Percentiles rank a stretch among this genome's conserved stretches.
phyloP scores from a whole-genome alignment of 2,113 vertebrate species.

The Ellobius talpinus region DNA sequence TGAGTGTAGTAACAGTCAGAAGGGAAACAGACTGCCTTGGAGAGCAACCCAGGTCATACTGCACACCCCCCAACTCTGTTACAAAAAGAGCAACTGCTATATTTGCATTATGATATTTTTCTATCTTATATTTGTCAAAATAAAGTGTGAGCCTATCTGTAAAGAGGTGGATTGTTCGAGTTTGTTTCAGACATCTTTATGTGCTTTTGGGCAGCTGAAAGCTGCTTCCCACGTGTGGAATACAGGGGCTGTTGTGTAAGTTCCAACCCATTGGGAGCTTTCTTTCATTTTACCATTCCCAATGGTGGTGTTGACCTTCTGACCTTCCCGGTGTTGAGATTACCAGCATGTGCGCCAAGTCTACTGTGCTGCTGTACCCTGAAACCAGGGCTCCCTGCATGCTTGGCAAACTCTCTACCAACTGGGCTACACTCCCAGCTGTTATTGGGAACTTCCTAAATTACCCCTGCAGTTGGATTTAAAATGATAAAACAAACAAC shows the following conservation, averaged over 20 bases:
- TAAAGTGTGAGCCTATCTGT: constrained; percentile 79
- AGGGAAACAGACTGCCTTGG: neutral
- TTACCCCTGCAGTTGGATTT: constrained; percentile 69
- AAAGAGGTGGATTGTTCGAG: constrained; percentile 65
- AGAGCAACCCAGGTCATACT: neutral
- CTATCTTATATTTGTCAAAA: constrained; percentile 71
- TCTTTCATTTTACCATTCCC: too few species aligned
- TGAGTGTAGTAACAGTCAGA: constrained; percentile 53
- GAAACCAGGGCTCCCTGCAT: neutral
- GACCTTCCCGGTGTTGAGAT: neutral
- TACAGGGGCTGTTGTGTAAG: constrained; percentile 51
- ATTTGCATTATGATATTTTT: constrained; percentile 77
- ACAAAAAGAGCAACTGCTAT: constrained; percentile 56
- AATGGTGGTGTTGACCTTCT: neutral
- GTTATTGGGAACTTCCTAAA: constrained; percentile 35
- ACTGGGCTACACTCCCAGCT: neutral
- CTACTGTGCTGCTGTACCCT: neutral
- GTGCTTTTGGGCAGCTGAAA: constrained; percentile 67
- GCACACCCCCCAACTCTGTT: constrained; percentile 2
- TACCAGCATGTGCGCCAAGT: neutral
- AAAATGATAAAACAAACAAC: neutral
- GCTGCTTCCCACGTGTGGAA: neutral
- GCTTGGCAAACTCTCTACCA: neutral
- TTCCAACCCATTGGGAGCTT: neutral
- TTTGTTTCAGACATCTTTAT: constrained; percentile 19